These are phyloP conservation scores for Epinephelus fuscoguttatus DNA, from an alignment of 2,113 vertebrate genomes.

Conservation along the genomic window DNA sequence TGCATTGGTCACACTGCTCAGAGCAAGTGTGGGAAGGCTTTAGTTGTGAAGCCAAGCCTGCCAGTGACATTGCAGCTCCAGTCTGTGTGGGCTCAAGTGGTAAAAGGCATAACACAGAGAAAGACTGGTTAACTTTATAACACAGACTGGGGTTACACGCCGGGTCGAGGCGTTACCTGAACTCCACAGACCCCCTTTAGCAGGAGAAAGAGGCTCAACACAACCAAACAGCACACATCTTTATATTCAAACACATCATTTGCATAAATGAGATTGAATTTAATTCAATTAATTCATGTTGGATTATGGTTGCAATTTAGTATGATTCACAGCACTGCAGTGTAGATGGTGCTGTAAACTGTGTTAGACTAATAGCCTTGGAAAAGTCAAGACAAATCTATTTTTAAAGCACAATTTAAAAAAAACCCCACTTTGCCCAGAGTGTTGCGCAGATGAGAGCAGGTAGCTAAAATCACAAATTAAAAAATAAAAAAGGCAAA, in stretches of 20 bases:
- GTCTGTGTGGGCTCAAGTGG: constrained; percentile 29
- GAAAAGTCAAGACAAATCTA: not conserved
- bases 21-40: constrained; percentile 70
- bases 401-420: too few species aligned
- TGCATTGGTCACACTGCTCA: constrained; percentile 62
- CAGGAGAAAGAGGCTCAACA: not conserved
- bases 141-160: not conserved
- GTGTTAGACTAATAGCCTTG: not conserved
- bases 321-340: constrained; percentile 6
- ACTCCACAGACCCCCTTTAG: constrained; percentile 1
- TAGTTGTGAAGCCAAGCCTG: constrained; percentile 67
- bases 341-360: not conserved
- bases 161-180: not conserved
- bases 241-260: not conserved
- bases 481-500: too few species aligned
- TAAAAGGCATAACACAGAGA: constrained; percentile 24
- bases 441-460: too few species aligned
- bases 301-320: constrained; percentile 46
- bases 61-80: constrained; percentile 32
- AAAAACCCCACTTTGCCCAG: too few species aligned
- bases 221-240: not conserved
- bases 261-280: constrained; percentile 28
- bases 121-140: constrained; percentile 12
- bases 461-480: too few species aligned
- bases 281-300: constrained; percentile 41